phyloP scores from a whole-genome alignment of 2,113 vertebrate species.

The Mesembrinibis cayennensis region DNA sequence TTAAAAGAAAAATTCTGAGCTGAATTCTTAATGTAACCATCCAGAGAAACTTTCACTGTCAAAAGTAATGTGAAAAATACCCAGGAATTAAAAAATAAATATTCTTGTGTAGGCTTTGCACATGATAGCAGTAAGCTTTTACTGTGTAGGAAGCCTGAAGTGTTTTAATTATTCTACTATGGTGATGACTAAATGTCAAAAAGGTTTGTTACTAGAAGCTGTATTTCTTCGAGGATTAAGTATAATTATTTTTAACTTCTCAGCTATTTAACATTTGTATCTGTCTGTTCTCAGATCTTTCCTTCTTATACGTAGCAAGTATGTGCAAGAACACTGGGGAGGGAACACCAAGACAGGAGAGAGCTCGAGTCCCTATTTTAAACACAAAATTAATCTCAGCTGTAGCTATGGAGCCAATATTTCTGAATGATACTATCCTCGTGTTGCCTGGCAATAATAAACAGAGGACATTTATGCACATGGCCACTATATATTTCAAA shows the following conservation, averaged over 20 bases:
- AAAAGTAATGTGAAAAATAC: not conserved
- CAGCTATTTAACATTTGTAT: not conserved
- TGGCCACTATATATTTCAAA: not conserved
- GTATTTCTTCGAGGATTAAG: not conserved
- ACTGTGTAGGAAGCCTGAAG: not conserved
- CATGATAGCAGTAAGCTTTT: not conserved
- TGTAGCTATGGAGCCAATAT: not conserved
- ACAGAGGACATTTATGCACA: not conserved
- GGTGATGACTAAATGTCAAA: not conserved
- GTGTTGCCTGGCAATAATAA: not conserved
- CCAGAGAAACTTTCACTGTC: not conserved
- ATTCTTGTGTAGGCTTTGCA: not conserved
- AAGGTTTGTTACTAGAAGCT: not conserved
- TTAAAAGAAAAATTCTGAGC: not conserved
- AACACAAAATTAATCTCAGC: not conserved
- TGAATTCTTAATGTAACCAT: not conserved
- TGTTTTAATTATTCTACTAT: not conserved
- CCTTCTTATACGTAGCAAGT: not conserved
- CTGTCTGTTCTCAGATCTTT: not conserved
- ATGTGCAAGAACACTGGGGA: not conserved
- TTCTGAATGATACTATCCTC: not conserved
- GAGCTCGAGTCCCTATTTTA: not conserved
- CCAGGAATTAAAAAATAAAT: not conserved
- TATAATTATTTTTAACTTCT: constrained; percentile 12
- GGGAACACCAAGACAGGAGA: not conserved